Conservation (phyloP, 2,888 invertebrate genomes). For the Drosophila demipolita region DNA sequence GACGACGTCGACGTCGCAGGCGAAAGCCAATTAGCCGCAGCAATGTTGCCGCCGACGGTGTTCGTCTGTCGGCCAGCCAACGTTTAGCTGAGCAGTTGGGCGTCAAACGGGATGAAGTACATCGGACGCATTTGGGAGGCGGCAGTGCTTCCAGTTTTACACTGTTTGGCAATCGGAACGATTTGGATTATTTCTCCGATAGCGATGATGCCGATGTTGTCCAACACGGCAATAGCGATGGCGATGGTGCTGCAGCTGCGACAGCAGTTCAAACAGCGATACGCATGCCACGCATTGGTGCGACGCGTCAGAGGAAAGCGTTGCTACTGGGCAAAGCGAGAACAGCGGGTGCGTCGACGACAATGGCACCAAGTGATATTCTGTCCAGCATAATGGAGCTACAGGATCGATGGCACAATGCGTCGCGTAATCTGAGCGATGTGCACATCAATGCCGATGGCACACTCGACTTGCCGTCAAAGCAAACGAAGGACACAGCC, state of each 20-base stretch:
- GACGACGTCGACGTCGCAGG: conserved; percentile 81
- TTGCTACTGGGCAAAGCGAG: conserved; percentile 73
- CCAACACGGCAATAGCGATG: conserved; percentile 79
- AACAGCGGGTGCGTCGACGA: conserved; percentile 11
- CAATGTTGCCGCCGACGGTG: conserved; percentile 11
- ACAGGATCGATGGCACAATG: conserved; percentile 90
- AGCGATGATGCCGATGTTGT: conserved; percentile 84
- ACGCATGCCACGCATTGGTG: conserved; percentile 76
- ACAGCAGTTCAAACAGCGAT: conserved; percentile 84
- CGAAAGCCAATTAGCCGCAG: conserved; percentile 12
- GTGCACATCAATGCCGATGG: conserved; percentile 86
- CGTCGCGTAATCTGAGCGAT: conserved; percentile 86
- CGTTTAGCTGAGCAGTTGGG: conserved; percentile 81
- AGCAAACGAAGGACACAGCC: conserved; percentile 13
- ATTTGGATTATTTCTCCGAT: conserved; percentile 89
- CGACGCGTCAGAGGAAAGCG: conserved; percentile 75
- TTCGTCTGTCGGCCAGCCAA: conserved; percentile 77
- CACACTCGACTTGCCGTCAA: conserved; percentile 86
- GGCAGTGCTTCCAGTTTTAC: conserved; percentile 85
- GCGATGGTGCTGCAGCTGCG: conserved; percentile 84
- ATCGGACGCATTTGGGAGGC: conserved; percentile 61
- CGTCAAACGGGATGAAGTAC: conserved; percentile 70
- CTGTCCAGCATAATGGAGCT: conserved; percentile 89
- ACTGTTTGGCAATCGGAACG: conserved; percentile 89
- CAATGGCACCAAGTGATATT: conserved; percentile 86